Conservation (phyloP, 2,888 invertebrate genomes). For the Polia nebulosa region DNA sequence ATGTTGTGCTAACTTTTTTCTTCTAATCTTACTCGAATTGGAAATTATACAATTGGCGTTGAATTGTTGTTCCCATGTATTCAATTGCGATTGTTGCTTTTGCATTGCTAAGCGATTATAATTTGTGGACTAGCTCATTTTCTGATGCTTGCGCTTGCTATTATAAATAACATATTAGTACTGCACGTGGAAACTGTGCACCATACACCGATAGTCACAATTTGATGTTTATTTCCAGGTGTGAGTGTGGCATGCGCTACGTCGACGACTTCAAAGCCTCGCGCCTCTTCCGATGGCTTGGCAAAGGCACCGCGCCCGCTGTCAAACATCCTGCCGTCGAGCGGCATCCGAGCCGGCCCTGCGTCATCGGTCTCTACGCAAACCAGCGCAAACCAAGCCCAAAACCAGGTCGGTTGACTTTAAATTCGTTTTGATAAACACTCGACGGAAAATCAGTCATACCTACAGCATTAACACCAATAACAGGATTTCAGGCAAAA, state of each 20-base stretch:
- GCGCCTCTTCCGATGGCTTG: conserved; percentile 82
- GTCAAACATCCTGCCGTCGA: conserved; percentile 92
- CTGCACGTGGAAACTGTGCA: background rate
- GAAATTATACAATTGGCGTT: background rate
- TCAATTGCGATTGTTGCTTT: conserved; percentile 35
- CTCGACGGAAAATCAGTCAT: background rate
- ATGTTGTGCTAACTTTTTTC: background rate
- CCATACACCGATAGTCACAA: conserved; percentile 5
- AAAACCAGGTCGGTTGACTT: conserved; percentile 82
- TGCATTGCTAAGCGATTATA: conserved; percentile 39
- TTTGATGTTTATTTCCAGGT: conserved; percentile 67
- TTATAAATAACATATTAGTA: background rate
- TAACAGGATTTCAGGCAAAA: background rate
- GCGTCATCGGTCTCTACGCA: conserved; percentile 97
- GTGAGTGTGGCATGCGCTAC: conserved; percentile 85
- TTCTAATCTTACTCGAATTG: background rate
- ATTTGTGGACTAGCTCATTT: background rate
- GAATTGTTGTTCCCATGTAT: background rate
- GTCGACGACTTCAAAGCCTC: conserved; percentile 80
- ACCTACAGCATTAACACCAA: background rate
- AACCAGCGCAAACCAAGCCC: conserved; percentile 91
- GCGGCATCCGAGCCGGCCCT: conserved; percentile 93
- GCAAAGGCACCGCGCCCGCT: conserved; percentile 87
- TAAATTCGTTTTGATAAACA: background rate
- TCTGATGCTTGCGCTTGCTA: conserved; percentile 18